Conservation (phyloP, 2,797 vertebrate species). For the Acipenser oxyrinchus region DNA sequence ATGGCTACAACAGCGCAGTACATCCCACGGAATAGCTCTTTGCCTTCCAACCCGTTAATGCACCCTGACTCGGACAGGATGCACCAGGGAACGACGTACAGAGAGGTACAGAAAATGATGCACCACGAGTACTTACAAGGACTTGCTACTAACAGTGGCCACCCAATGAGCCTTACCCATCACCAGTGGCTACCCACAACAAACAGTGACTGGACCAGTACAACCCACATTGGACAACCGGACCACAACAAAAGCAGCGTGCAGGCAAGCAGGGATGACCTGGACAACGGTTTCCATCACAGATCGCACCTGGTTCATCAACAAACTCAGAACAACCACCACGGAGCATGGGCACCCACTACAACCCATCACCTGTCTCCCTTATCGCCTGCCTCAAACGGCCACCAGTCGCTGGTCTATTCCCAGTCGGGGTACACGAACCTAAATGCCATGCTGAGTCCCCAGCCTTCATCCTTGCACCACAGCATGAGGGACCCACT, state of each 20-base stretch:
- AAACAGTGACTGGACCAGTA: constrained; percentile 82
- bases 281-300: constrained; percentile 79
- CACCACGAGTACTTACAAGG: constrained; percentile 95
- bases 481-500: constrained; percentile 85
- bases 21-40: constrained; percentile 82
- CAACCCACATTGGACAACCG: constrained; percentile 71
- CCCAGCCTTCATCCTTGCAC: constrained; percentile 78
- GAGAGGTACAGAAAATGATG: constrained; percentile 98
- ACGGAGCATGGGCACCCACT: constrained; percentile 79
- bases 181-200: constrained; percentile 91
- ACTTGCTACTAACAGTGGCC: constrained; percentile 85
- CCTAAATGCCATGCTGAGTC: constrained; percentile 86
- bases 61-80: constrained; percentile 89
- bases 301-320: constrained; percentile 87
- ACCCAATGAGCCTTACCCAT: constrained; percentile 88
- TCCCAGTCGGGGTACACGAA: constrained; percentile 86
- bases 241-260: constrained; percentile 68
- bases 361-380: constrained; percentile 84
- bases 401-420: constrained; percentile 87
- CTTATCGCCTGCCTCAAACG: constrained; percentile 78
- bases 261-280: constrained; percentile 73
- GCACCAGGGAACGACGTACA: constrained; percentile 90
- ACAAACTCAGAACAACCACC: constrained; percentile 70
- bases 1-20: constrained; percentile 97
- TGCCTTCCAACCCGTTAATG: constrained; percentile 85